Percentiles rank a stretch among this genome's conserved stretches.
phyloP scores from a whole-genome alignment of 2,797 vertebrate genomes.

The Cheirogaleus major region DNA sequence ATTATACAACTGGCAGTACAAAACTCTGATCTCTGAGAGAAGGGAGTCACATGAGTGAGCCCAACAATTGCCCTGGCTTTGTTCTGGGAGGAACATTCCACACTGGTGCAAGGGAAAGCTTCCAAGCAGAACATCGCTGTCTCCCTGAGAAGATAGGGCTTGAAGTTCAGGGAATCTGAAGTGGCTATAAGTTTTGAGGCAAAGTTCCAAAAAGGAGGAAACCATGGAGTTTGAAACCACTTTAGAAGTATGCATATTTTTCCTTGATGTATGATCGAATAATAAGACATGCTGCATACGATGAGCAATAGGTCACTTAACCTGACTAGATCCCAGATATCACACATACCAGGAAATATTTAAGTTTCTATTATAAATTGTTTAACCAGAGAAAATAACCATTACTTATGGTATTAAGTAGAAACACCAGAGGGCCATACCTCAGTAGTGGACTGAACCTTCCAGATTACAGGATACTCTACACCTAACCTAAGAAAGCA shows the following conservation, averaged over 20 bases:
- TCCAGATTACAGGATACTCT: neutral
- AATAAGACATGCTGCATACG: neutral
- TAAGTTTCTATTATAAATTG: neutral
- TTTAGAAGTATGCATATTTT: neutral
- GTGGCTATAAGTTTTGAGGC: neutral
- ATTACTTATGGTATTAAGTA: neutral
- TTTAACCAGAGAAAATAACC: neutral
- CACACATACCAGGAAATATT: neutral
- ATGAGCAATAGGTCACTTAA: neutral
- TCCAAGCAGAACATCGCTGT: neutral
- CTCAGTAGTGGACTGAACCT: neutral
- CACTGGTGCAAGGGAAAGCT: neutral
- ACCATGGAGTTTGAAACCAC: neutral
- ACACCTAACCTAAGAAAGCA: neutral
- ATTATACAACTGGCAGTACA: neutral
- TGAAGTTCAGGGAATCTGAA: neutral
- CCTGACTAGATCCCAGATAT: neutral
- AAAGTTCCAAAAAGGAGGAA: neutral
- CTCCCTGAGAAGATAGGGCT: neutral
- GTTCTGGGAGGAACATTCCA: neutral
- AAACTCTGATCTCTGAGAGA: neutral
- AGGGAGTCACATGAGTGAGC: neutral
- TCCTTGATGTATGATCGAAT: neutral
- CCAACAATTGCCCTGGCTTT: neutral
- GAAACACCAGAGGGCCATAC: too few relatives aligned